These are phyloP conservation scores for Dipodomys stephensi DNA, from an alignment of 2,113 vertebrate genomes.

Conservation along the genomic window DNA sequence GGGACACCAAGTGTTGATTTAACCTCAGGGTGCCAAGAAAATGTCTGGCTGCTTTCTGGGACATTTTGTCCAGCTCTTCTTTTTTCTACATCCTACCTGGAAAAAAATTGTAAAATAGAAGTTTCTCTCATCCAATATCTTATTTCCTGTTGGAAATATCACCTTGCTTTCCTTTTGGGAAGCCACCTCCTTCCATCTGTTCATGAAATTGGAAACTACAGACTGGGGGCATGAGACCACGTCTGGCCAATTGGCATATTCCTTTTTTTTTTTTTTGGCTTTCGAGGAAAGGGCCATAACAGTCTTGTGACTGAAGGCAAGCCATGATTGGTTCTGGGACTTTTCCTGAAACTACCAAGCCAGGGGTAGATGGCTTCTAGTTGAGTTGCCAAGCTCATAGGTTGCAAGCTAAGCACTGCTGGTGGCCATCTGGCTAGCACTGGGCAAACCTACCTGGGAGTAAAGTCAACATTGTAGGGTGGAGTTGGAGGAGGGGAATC, in stretches of 20 bases:
- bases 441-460: neutral
- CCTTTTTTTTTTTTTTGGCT: neutral
- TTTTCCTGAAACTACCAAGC: neutral
- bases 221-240: neutral
- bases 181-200: neutral
- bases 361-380: neutral
- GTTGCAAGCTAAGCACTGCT: neutral
- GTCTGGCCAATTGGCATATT: neutral
- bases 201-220: neutral
- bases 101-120: slow-evolving; percentile 26
- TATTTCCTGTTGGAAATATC: neutral
- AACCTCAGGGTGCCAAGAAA: neutral
- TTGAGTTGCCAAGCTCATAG: neutral
- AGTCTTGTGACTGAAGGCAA: neutral
- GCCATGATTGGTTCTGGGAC: neutral
- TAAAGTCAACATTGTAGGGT: neutral
- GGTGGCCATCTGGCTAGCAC: neutral
- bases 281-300: neutral
- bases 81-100: neutral
- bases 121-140: neutral
- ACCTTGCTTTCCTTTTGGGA: neutral
- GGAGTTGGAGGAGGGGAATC: neutral
- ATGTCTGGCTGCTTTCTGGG: neutral
- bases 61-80: slow-evolving; percentile 5
- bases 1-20: neutral